Evolutionary conservation across 53 echinoderm and acorn worm genomes (phyloP).

Genomic region (Zoroaster sp.): DNA sequence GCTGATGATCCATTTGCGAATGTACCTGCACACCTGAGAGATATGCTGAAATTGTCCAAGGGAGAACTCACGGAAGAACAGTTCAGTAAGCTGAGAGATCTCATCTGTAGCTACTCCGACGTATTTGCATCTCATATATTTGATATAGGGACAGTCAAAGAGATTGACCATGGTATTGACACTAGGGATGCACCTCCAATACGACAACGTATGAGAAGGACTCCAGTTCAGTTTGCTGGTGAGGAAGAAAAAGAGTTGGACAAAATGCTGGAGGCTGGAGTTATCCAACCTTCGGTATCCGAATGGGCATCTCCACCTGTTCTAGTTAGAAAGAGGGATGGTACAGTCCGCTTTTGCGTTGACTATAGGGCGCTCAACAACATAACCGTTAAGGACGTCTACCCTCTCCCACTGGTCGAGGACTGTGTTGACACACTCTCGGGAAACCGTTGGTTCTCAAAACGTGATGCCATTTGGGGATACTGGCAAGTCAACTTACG

Average conservation of each 20-base stretch:
- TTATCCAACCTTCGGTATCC: constrained; percentile 34
- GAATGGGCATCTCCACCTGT: constrained; percentile 31
- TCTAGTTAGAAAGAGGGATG: constrained; percentile 54
- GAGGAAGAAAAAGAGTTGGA: constrained; percentile 50
- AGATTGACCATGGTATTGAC: constrained; percentile 29
- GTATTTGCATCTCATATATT: constrained; percentile 7
- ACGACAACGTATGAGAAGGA: constrained; percentile 15
- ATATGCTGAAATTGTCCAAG: too few relatives aligned
- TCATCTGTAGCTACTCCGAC: constrained; percentile 1
- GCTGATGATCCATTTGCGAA: too few relatives aligned
- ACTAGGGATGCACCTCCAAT: constrained; percentile 44
- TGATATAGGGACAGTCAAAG: constrained; percentile 2
- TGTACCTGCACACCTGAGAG: too few relatives aligned
- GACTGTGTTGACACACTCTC: constrained; percentile 57
- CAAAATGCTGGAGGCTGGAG: constrained; percentile 52
- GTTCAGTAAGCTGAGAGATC: background rate
- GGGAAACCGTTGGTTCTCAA: constrained; percentile 46
- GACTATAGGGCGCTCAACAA: constrained; percentile 68
- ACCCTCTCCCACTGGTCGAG: constrained; percentile 45
- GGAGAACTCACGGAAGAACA: too few relatives aligned
- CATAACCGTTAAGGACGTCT: constrained; percentile 53
- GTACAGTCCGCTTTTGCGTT: constrained; percentile 46
- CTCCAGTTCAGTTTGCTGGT: constrained; percentile 33
- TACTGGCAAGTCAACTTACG: constrained; percentile 56
- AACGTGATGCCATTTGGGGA: constrained; percentile 35